Evolutionary conservation across 2,888 invertebrate genomes (phyloP).

Genomic region (Parnassius apollo): DNA sequence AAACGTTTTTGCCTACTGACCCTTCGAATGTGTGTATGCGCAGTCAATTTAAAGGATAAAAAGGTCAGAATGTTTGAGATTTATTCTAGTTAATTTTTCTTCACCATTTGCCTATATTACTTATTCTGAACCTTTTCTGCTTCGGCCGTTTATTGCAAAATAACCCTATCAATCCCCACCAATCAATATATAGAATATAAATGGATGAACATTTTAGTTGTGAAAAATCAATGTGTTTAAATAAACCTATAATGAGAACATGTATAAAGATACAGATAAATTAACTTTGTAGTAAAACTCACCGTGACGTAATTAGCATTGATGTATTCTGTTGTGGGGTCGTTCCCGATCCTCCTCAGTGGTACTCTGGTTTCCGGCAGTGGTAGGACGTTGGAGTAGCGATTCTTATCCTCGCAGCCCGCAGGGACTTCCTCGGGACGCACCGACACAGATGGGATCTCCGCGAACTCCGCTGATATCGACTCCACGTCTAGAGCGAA

Average conservation of each 20-base stretch:
- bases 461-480: constrained; percentile 90
- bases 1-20: no score
- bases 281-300: constrained; percentile 48
- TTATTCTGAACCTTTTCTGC: no score
- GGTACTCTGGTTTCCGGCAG: constrained; percentile 94
- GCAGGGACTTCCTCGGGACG: constrained; percentile 90
- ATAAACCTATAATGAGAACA: background rate
- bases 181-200: no score
- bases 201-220: no score
- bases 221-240: no score
- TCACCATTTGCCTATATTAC: no score
- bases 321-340: constrained; percentile 92
- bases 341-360: constrained; percentile 85
- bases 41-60: no score
- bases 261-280: constrained; percentile 5
- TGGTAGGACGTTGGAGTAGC: constrained; percentile 96
- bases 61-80: no score
- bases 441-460: constrained; percentile 89
- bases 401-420: constrained; percentile 94
- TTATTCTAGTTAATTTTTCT: no score
- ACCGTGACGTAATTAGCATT: constrained; percentile 96
- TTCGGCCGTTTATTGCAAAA: no score
- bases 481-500: constrained; percentile 86
- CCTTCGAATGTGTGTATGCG: no score
- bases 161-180: no score